Evolutionary conservation across 1,140 invertebrate genomes (phyloP), one percentile per base, ranked within the genome.

Genomic region (Drosophila bipectinata): DNA sequence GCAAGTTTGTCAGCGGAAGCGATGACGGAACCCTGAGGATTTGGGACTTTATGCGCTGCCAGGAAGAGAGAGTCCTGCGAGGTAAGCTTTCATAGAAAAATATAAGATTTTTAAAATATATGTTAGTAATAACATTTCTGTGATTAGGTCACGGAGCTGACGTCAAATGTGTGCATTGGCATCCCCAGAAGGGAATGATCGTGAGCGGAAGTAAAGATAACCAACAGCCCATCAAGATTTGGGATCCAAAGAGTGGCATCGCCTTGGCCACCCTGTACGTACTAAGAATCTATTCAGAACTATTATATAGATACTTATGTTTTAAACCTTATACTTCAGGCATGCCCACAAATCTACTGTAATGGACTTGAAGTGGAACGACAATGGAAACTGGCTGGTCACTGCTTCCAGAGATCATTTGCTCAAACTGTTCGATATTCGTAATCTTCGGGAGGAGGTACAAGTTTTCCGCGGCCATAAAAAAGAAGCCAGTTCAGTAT

Each of bases 121-220:
- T 6, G 0, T 7, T 7, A 4, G 4, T 30, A 75, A 47, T 7
- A 28, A 1, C 18, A 21, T 18, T 5, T 21, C 45, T n/a, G 34
- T 18, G 24, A 9, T 47, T 93, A 97, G 97, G 99, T 77, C 99
- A 99, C 92, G 99, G 99, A 77, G 98, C 99, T 15, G 99, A 99
- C 94, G 99, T 99, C 0, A 99, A 99, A 92, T 99, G 98, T 93
- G 98, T 99, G 4, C 98, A 99, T 92, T 99, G 99, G 99, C 99
- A 99, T 94, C 99, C 99, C 4, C 97, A 98, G 73, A 99, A 99
- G 93, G 96, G 96, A 74, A 94, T 99, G 53, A 95, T 99, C 78
- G 97, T 99, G 18, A 99, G 98, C 12, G 99, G 99, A 0, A 99
- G 98, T 92, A 99, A 99, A 93, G 99, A 99, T 92, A 99, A 98